A percentile compares a stretch with the other conserved stretches of the same genome.
These are phyloP conservation scores for Synodontis membranacea DNA, from an alignment of 2,113 vertebrate genomes.

Conservation along the genomic window DNA sequence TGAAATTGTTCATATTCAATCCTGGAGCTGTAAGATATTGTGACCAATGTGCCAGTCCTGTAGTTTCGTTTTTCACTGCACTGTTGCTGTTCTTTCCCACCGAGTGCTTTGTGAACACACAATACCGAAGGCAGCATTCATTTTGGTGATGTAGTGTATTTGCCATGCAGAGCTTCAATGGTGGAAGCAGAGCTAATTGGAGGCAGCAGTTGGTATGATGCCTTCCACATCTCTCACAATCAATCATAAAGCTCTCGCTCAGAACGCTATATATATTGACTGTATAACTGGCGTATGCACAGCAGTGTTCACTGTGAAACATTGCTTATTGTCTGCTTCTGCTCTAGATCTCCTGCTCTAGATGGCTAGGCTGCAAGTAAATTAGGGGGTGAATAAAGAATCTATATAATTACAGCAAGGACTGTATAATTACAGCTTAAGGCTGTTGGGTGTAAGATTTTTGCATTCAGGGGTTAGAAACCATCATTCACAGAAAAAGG, in stretches of 20 bases:
- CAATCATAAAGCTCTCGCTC: constrained; percentile 53
- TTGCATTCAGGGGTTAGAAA: neutral
- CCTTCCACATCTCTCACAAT: constrained; percentile 55
- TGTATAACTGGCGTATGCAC: constrained; percentile 21
- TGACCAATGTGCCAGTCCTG: neutral
- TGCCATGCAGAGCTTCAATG: constrained; percentile 25
- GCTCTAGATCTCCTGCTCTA: neutral
- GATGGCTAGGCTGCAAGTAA: too few relatives aligned
- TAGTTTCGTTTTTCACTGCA: neutral
- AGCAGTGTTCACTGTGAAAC: neutral
- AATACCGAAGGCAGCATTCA: constrained; percentile 27
- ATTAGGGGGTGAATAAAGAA: neutral
- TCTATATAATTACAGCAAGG: neutral
- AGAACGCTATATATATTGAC: constrained; percentile 15
- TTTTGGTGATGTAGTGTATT: constrained; percentile 45
- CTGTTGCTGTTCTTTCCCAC: constrained; percentile 13
- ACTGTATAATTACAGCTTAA: too few relatives aligned
- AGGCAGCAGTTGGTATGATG: constrained; percentile 44
- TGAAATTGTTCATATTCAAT: neutral
- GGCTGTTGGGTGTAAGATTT: neutral
- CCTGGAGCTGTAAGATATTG: neutral
- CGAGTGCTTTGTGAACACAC: constrained; percentile 3
- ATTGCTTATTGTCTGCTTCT: constrained; percentile 1
- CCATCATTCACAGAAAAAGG: neutral
- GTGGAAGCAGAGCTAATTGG: constrained; percentile 50